Evolutionary conservation across 2,113 vertebrate species (phyloP).

Genomic region (Otolemur garnettii): DNA sequence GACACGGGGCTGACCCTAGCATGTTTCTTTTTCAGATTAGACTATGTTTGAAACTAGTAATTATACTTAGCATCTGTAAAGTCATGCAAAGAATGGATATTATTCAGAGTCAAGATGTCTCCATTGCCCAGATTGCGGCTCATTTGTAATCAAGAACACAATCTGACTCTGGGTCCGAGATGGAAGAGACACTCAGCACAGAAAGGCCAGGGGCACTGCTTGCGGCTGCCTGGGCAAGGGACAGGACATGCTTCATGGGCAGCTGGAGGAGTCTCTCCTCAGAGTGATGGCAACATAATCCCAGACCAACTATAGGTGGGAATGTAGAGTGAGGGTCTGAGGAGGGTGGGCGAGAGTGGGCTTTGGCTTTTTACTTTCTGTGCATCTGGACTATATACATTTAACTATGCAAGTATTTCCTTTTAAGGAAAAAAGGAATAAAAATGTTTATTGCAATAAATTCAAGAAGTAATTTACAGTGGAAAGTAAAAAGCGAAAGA

Average conservation of each 20-base stretch:
- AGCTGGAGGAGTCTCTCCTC: background rate
- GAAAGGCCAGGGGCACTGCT: background rate
- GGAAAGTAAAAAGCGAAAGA: background rate
- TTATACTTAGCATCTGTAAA: background rate
- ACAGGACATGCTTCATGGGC: rapidly evolving
- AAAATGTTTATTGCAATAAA: background rate
- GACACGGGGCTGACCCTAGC: background rate
- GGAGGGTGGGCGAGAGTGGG: background rate
- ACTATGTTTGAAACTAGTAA: background rate
- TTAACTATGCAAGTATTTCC: background rate
- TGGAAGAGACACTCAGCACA: background rate
- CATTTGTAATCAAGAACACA: background rate
- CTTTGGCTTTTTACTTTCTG: background rate
- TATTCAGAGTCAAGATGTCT: background rate
- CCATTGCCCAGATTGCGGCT: background rate
- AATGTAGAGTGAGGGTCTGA: background rate
- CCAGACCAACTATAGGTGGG: background rate
- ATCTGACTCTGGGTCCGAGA: background rate
- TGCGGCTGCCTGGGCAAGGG: too few relatives aligned
- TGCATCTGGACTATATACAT: background rate
- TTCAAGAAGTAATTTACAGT: background rate
- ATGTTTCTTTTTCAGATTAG: background rate
- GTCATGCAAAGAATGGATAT: background rate
- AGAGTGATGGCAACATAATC: background rate
- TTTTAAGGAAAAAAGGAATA: background rate